Evolutionary conservation across 1,140 invertebrate species (phyloP), one percentile per base, ranked within the genome.

Genomic region (Drosophila lacteicornis): DNA sequence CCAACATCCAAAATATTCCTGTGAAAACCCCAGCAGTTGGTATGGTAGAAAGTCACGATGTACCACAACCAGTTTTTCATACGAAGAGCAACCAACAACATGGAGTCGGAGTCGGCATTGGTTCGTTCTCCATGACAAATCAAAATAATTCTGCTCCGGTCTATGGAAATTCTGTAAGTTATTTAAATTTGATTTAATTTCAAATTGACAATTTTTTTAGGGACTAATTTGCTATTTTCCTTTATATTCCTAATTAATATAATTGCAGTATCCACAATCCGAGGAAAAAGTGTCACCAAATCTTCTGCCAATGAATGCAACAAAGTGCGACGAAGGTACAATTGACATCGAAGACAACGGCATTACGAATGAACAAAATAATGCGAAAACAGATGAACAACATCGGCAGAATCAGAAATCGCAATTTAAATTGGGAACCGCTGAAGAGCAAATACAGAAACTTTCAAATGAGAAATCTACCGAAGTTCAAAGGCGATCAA

Each of bases 141-240:
- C 85, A 88, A 61, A 88, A 88, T 38, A 88, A 88, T 36, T 88
- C 85, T 3, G 85, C 85, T 0, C 85, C 85, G 25, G 80, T 88
- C 15, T 84, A 79, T 47, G 85, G 87, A 71, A 75, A 86, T 51
- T 65, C 66, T 17, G 66, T 69, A 65, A 69, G 66, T 65, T 1
- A 12, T 4, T 17, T 27, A 36, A 33, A 8, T 33, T 30, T 33
- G 33, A 0, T 36, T 11, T 36, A 36, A 11, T 36, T 36, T 36
- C 2, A 36, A 36, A 11, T 36, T 36, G 33, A 36, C 33, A 3
- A 36, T 36, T 36, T 36, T 36, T 36, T 7, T 13, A 7, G 5
- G 13, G 9, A 11, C 5, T 56, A 15, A 1, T 8, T 25, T 50
- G 42, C 4, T 50, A 17, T 7, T 4, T 17, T 15, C 1, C 6